Percentiles rank a stretch among this genome's conserved stretches.
phyloP scores from a whole-genome alignment of 2,113 vertebrate species.

The Rafetus swinhoei region DNA sequence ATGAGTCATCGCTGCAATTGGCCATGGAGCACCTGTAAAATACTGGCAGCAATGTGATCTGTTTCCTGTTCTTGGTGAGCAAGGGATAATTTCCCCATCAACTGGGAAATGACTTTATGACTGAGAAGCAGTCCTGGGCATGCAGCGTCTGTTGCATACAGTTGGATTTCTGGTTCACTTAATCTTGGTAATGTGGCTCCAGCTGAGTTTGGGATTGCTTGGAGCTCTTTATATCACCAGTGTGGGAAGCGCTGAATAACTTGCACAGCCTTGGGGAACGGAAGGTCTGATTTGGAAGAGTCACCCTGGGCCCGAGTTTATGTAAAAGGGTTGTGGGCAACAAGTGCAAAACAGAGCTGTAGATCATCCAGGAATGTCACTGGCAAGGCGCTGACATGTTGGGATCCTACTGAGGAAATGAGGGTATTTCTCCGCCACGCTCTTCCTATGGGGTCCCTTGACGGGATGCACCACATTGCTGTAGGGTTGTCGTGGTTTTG shows the following conservation, averaged over 20 bases:
- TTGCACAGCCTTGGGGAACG: not conserved
- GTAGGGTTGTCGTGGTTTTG: not conserved
- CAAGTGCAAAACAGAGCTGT: conserved; percentile 9
- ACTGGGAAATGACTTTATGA: not conserved
- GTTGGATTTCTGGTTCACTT: not conserved
- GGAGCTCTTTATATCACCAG: not conserved
- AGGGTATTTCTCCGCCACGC: conserved; percentile 23
- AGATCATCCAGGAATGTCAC: conserved; percentile 23
- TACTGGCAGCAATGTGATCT: not conserved
- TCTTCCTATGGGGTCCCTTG: conserved; percentile 38
- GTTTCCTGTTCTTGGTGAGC: not conserved
- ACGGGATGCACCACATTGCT: conserved; percentile 38
- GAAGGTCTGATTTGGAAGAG: not conserved
- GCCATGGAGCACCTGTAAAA: not conserved
- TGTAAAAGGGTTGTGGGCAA: conserved; percentile 12
- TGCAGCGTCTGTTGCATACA: not conserved
- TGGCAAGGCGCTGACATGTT: conserved; percentile 51
- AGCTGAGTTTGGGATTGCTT: conserved; percentile 6
- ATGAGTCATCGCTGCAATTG: not conserved
- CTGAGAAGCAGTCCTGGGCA: conserved; percentile 13
- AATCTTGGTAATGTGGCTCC: conserved; percentile 10
- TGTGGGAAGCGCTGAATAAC: not conserved
- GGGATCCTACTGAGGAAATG: conserved; percentile 44
- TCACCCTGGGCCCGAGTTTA: conserved; percentile 22
- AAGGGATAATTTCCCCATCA: not conserved